A percentile compares a stretch with the other conserved stretches of the same genome.
These are phyloP conservation scores for Ursus arctos DNA, from an alignment of 2,113 vertebrate genomes.

Conservation along the genomic window DNA sequence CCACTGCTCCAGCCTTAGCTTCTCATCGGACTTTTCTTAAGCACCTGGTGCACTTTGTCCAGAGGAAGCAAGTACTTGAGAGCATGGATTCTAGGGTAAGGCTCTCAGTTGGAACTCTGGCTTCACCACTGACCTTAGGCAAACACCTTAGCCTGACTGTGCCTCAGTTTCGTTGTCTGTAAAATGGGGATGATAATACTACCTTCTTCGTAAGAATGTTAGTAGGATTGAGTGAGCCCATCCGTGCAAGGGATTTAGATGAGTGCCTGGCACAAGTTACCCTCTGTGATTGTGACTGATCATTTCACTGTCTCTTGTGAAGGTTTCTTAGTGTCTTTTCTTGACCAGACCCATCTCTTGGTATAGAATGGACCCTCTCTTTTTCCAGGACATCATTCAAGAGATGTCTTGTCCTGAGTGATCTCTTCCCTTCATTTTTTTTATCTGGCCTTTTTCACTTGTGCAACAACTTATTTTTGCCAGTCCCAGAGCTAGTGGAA, in stretches of 20 bases:
- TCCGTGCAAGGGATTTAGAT: not conserved
- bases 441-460: not conserved
- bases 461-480: not conserved
- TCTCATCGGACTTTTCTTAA: not conserved
- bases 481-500: not conserved
- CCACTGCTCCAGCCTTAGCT: not conserved
- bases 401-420: not conserved
- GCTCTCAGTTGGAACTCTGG: not conserved
- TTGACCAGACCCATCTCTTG: not conserved
- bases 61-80: not conserved
- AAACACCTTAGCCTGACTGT: not conserved
- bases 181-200: not conserved
- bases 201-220: not conserved
- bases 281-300: not conserved
- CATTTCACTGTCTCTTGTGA: not conserved
- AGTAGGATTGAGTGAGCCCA: not conserved
- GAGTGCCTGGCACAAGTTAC: not conserved
- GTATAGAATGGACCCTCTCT: not conserved
- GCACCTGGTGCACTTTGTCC: not conserved
- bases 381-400: not conserved
- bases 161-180: not conserved
- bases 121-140: not conserved
- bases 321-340: not conserved
- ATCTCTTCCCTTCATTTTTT: constrained; percentile 16
- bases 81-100: not conserved